phyloP scores from a whole-genome alignment of 1,140 invertebrate genomes.

The Pseudoatta argentina region DNA sequence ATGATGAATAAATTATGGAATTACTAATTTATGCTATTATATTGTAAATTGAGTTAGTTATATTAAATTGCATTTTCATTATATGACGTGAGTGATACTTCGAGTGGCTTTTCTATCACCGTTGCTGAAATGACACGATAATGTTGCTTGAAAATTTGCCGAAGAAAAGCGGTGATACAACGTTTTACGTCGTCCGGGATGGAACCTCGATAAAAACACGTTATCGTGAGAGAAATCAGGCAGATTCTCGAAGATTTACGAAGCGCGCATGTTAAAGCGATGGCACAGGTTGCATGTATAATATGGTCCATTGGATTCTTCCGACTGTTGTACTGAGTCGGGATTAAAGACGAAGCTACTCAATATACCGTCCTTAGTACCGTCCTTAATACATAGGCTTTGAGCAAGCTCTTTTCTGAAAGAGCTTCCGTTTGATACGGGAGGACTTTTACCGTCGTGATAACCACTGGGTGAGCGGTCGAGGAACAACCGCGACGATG shows the following conservation, averaged over 20 bases:
- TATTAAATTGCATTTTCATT: constrained; percentile 18
- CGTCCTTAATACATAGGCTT: neutral
- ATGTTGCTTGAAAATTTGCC: constrained; percentile 21
- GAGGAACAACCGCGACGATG: constrained; percentile 47
- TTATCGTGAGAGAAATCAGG: constrained; percentile 65
- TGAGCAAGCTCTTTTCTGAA: constrained; percentile 46
- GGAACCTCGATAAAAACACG: constrained; percentile 56
- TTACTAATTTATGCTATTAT: constrained; percentile 39
- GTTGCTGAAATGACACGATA: constrained; percentile 29
- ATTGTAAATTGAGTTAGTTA: constrained; percentile 24
- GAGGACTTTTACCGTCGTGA: constrained; percentile 49
- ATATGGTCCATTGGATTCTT: constrained; percentile 58
- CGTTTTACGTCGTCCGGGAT: neutral
- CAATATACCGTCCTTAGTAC: neutral
- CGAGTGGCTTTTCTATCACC: neutral
- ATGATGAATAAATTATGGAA: neutral
- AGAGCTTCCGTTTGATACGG: constrained; percentile 31
- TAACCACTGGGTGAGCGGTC: constrained; percentile 42
- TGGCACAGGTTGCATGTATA: neutral
- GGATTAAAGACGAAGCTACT: constrained; percentile 18
- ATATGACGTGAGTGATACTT: neutral
- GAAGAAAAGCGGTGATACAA: constrained; percentile 33
- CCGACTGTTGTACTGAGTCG: constrained; percentile 27
- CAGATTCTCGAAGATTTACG: constrained; percentile 29
- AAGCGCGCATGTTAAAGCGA: constrained; percentile 41